Percentiles rank a stretch among this genome's conserved stretches.
phyloP scores from a whole-genome alignment of 2,797 vertebrate genomes.

The Pipistrellus pygmaeus region DNA sequence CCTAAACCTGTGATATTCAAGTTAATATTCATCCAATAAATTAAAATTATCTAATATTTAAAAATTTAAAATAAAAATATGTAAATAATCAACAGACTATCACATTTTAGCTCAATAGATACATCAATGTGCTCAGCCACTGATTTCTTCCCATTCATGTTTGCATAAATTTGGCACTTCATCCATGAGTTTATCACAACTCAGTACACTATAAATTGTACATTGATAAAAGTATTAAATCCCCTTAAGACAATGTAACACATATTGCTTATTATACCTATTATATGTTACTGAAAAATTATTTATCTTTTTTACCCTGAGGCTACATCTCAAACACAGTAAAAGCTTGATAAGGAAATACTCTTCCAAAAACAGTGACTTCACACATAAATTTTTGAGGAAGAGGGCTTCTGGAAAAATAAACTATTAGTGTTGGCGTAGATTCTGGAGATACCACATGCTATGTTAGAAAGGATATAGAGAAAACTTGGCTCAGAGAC shows the following conservation, averaged over 20 bases:
- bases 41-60: neutral
- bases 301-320: neutral
- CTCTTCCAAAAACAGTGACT: neutral
- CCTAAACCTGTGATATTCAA: neutral
- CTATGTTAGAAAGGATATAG: neutral
- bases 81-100: neutral
- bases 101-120: neutral
- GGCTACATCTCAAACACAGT: neutral
- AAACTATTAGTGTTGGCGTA: neutral
- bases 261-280: neutral
- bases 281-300: neutral
- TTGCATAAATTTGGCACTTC: neutral
- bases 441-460: neutral
- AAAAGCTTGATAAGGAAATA: constrained; percentile 3
- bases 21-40: constrained; percentile 5
- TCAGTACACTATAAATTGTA: neutral
- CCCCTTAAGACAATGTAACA: neutral
- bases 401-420: neutral
- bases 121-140: neutral
- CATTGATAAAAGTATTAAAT: constrained; percentile 1
- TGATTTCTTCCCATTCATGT: neutral
- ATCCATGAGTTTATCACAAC: neutral
- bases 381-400: neutral
- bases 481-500: neutral
- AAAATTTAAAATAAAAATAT: neutral